These are phyloP conservation scores for Pituophis catenifer DNA, from an alignment of 2,113 vertebrate genomes.

Conservation along the genomic window DNA sequence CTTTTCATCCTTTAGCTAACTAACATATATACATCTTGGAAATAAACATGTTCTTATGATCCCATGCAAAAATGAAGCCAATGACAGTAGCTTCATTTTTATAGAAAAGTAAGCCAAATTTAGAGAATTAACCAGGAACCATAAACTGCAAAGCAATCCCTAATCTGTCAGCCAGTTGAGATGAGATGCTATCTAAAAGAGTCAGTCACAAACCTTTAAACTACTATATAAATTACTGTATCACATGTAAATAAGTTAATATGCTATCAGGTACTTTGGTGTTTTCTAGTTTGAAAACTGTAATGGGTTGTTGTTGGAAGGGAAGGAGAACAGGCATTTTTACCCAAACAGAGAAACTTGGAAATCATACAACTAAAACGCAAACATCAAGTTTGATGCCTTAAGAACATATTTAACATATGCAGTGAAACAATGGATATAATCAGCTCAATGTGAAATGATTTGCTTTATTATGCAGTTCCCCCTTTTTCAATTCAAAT, in stretches of 20 bases:
- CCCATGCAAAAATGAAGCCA: background rate
- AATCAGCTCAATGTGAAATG: background rate
- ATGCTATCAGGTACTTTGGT: background rate
- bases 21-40: background rate
- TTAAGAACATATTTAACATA: slow-evolving; percentile 42
- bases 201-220: background rate
- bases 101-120: background rate
- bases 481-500: slow-evolving; percentile 58
- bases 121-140: background rate
- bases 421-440: slow-evolving; percentile 52
- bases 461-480: slow-evolving; percentile 57
- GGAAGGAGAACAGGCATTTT: background rate
- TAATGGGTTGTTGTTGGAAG: background rate
- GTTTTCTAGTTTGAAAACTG: background rate
- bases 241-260: background rate
- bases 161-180: too few species aligned
- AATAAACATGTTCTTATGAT: background rate
- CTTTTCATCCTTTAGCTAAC: background rate
- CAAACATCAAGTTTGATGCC: background rate
- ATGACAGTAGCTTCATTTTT: background rate
- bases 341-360: background rate
- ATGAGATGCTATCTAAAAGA: background rate
- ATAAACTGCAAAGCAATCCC: background rate
- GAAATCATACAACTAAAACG: too few species aligned
- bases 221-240: background rate